These are phyloP conservation scores for Pangasianodon hypophthalmus DNA, from an alignment of 2,113 vertebrate genomes.

Conservation along the genomic window DNA sequence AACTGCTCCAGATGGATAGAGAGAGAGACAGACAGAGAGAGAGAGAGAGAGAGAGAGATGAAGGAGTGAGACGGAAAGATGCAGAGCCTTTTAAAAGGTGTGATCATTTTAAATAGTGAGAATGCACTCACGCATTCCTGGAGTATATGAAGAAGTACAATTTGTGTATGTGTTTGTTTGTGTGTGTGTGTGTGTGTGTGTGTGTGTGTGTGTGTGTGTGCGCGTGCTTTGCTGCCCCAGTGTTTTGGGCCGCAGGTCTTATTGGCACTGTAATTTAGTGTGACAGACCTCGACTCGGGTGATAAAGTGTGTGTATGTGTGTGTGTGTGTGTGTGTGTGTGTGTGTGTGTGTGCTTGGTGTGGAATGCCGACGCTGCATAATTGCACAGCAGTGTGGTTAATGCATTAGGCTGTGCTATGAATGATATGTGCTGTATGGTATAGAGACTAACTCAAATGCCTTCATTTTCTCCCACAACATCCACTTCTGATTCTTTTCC, in stretches of 20 bases:
- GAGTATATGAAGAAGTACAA: not conserved
- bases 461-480: conserved; percentile 39
- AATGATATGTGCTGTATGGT: conserved; percentile 54
- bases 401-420: conserved; percentile 53
- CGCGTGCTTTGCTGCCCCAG: conserved; percentile 19
- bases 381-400: conserved; percentile 54
- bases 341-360: conserved; percentile 23
- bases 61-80: not conserved
- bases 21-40: conserved; percentile 10
- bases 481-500: conserved; percentile 32
- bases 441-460: conserved; percentile 47
- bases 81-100: not conserved
- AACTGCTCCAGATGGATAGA: not conserved
- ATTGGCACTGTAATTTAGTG: conserved; percentile 54
- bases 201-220: conserved; percentile 32
- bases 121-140: conserved; percentile 14
- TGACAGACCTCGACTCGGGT: conserved; percentile 49
- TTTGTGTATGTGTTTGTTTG: not conserved
- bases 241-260: conserved; percentile 47
- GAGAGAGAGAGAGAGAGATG: conserved; percentile 6
- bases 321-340: conserved; percentile 45
- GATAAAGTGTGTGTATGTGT: conserved; percentile 56
- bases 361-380: conserved; percentile 54
- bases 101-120: conserved; percentile 8
- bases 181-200: not conserved